Evolutionary conservation across 2,888 invertebrate genomes (phyloP).

Genomic region (Augiades crinisus): DNA sequence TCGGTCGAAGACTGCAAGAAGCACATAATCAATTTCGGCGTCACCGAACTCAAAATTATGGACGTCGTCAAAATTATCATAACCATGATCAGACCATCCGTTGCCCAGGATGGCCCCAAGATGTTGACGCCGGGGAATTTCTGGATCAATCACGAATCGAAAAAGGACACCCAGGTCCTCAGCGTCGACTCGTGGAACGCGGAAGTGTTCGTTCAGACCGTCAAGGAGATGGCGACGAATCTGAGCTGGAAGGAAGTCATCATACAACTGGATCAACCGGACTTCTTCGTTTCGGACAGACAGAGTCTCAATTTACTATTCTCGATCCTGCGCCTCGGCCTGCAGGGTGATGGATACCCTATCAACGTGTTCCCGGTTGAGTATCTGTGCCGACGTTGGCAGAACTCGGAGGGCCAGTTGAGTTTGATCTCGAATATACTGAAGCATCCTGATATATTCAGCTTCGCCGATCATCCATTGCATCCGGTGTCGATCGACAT

Average conservation of each 20-base stretch:
- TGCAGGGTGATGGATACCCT: constrained; percentile 61
- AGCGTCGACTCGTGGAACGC: constrained; percentile 88
- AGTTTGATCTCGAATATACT: constrained; percentile 89
- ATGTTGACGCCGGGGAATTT: constrained; percentile 78
- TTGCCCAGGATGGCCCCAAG: constrained; percentile 83
- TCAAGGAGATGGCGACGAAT: constrained; percentile 89
- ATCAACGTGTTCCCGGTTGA: constrained; percentile 88
- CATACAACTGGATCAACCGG: constrained; percentile 90
- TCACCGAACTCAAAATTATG: not conserved
- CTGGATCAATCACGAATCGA: constrained; percentile 61
- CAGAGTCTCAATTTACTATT: constrained; percentile 86
- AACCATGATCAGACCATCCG: constrained; percentile 80
- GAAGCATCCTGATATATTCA: constrained; percentile 93
- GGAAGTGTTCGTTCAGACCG: constrained; percentile 91
- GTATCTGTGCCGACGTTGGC: constrained; percentile 91
- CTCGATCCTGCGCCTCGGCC: constrained; percentile 2
- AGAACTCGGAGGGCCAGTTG: constrained; percentile 91
- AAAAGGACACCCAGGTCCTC: constrained; percentile 57
- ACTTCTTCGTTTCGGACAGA: constrained; percentile 90
- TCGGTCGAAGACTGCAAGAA: constrained; percentile 90
- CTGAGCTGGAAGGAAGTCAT: constrained; percentile 93
- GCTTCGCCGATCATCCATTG: constrained; percentile 92
- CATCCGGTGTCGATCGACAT: constrained; percentile 89
- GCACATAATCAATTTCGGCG: constrained; percentile 82
- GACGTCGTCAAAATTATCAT: constrained; percentile 10